phyloP scores from a whole-genome alignment of 2,888 invertebrate genomes.

The Lamellibrachia columna region DNA sequence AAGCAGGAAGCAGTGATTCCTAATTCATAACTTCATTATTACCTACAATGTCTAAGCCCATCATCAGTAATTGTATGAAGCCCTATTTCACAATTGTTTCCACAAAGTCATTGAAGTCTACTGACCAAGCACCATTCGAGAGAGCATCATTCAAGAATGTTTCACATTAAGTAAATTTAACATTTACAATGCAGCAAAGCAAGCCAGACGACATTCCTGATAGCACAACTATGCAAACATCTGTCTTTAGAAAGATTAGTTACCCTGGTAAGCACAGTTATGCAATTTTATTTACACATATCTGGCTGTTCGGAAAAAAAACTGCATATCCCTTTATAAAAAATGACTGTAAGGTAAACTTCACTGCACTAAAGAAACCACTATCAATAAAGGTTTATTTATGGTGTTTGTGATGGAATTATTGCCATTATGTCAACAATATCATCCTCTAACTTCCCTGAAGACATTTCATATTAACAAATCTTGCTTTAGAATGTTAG shows the following conservation, averaged over 20 bases:
- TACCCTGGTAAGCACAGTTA: too few relatives aligned
- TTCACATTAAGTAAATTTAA: not conserved
- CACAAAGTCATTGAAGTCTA: not conserved
- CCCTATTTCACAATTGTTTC: not conserved
- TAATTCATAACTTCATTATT: not conserved
- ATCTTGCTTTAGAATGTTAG: too few relatives aligned
- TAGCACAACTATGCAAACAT: not conserved
- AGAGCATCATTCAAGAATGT: not conserved
- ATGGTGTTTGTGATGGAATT: too few relatives aligned
- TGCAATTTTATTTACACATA: too few relatives aligned
- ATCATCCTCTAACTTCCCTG: too few relatives aligned
- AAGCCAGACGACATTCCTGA: not conserved
- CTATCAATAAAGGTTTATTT: too few relatives aligned
- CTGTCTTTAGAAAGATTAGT: not conserved
- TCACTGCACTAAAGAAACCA: not conserved
- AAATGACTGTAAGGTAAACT: too few relatives aligned
- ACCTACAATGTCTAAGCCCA: not conserved
- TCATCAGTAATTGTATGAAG: not conserved
- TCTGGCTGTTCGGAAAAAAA: too few relatives aligned
- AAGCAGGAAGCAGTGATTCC: not conserved
- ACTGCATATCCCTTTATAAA: too few relatives aligned
- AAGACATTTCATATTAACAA: too few relatives aligned
- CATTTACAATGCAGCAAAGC: not conserved
- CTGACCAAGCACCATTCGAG: not conserved
- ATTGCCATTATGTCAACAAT: too few relatives aligned